Conservation (phyloP, 2,113 vertebrate genomes). For the Ciconia boyciana region DNA sequence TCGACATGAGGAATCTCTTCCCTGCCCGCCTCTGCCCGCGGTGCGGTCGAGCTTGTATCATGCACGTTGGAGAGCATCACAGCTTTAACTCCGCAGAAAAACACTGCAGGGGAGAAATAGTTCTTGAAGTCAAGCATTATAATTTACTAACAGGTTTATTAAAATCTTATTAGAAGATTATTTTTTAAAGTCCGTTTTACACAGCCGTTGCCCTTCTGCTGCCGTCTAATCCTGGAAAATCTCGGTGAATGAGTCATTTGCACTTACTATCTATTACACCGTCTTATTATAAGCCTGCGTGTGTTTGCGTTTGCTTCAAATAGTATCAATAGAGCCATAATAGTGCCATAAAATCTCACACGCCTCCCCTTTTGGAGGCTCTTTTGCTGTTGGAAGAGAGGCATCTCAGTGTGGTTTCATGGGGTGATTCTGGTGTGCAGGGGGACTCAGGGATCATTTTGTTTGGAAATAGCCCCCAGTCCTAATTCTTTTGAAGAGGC, state of each 20-base stretch:
- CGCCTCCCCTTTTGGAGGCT: not conserved
- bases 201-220: constrained; percentile 52
- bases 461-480: not conserved
- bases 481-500: not conserved
- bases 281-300: not conserved
- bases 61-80: not conserved
- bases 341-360: not conserved
- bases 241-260: constrained; percentile 48
- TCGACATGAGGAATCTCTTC: not conserved
- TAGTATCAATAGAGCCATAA: not conserved
- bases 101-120: constrained; percentile 3
- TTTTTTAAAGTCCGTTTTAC: constrained; percentile 46
- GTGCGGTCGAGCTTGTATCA: rapidly evolving
- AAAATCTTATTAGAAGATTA: constrained; percentile 63
- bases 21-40: not conserved
- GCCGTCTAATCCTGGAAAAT: constrained; percentile 57
- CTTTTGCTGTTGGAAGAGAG: not conserved
- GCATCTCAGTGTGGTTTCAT: not conserved
- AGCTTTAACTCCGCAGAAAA: not conserved
- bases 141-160: constrained; percentile 54
- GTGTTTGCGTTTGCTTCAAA: constrained; percentile 25
- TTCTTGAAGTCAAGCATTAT: constrained; percentile 1
- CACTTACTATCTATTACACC: constrained; percentile 26
- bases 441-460: not conserved
- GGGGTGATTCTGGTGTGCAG: not conserved